These are phyloP conservation scores for Drosophila busckii DNA, from an alignment of 1,140 invertebrate genomes.

Conservation along the genomic window DNA sequence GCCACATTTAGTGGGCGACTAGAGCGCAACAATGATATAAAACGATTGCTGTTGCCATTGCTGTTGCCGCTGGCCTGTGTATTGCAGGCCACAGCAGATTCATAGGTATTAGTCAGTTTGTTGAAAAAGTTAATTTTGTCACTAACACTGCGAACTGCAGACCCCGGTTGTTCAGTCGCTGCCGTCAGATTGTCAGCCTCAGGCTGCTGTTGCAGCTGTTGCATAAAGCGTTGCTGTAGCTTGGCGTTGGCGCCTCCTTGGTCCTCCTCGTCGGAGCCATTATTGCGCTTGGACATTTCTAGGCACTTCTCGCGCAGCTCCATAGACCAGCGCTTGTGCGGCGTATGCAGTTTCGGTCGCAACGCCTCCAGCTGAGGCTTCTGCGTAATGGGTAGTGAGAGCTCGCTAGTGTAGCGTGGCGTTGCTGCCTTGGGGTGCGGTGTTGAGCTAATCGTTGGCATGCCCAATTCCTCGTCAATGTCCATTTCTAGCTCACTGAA, in stretches of 20 bases:
- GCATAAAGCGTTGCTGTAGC: constrained; percentile 10
- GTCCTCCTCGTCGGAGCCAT: constrained; percentile 34
- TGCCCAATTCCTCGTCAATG: constrained; percentile 53
- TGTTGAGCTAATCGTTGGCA: constrained; percentile 44
- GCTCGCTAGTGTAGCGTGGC: constrained; percentile 43
- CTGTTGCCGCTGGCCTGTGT: no score
- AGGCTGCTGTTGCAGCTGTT: constrained; percentile 2
- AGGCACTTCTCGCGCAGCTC: constrained; percentile 64
- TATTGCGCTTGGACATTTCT: constrained; percentile 67
- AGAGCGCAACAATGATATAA: constrained; percentile 60
- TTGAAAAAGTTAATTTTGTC: constrained; percentile 75
- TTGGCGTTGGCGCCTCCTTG: background rate
- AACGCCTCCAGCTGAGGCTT: constrained; percentile 11
- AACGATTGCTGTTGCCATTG: constrained; percentile 36
- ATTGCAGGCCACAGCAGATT: constrained; percentile 20
- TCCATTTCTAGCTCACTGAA: constrained; percentile 71
- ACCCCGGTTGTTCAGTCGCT: background rate
- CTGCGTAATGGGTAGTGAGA: constrained; percentile 21
- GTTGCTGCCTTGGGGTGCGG: constrained; percentile 23
- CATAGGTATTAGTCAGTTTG: constrained; percentile 65
- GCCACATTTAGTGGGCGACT: constrained; percentile 40
- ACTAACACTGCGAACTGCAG: constrained; percentile 36
- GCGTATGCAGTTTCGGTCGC: constrained; percentile 53
- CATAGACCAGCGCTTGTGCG: constrained; percentile 61
- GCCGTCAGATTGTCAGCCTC: background rate